A percentile compares a stretch with the other conserved stretches of the same genome.
phyloP scores from a whole-genome alignment of 64 coral and sea anemone genomes.

The Acropora tenuis region DNA sequence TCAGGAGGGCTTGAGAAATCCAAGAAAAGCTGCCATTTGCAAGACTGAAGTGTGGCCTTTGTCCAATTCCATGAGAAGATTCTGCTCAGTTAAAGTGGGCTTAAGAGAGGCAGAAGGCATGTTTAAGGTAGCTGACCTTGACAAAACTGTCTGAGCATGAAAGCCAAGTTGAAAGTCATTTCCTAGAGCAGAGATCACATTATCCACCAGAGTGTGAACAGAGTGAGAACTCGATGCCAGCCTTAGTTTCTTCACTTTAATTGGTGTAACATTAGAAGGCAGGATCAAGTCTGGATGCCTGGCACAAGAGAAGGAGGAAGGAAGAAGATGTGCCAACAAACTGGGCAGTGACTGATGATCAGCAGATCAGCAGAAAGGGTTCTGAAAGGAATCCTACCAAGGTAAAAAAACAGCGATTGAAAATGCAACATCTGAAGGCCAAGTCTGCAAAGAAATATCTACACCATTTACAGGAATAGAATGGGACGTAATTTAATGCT shows the following conservation, averaged over 20 bases:
- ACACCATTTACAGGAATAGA: too few species aligned
- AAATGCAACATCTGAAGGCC: not conserved
- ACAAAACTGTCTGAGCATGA: not conserved
- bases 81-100: slow-evolving; percentile 30
- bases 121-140: slow-evolving; percentile 5
- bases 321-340: not conserved
- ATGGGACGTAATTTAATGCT: too few species aligned
- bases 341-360: not conserved
- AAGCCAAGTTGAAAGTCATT: slow-evolving; percentile 33
- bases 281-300: not conserved
- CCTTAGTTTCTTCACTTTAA: not conserved
- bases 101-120: slow-evolving; percentile 21
- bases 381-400: too few species aligned
- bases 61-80: slow-evolving; percentile 41
- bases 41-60: slow-evolving; percentile 1
- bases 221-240: not conserved
- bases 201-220: not conserved
- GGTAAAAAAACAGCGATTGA: not conserved
- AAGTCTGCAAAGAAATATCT: too few species aligned
- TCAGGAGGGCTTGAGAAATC: not conserved
- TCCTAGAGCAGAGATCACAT: slow-evolving; percentile 18
- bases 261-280: not conserved
- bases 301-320: not conserved
- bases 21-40: slow-evolving; percentile 11
- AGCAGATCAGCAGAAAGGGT: not conserved